A percentile compares a stretch with the other conserved stretches of the same genome.
Conservation (phyloP, 1,140 invertebrate genomes). For the Acromyrmex charruanus region DNA sequence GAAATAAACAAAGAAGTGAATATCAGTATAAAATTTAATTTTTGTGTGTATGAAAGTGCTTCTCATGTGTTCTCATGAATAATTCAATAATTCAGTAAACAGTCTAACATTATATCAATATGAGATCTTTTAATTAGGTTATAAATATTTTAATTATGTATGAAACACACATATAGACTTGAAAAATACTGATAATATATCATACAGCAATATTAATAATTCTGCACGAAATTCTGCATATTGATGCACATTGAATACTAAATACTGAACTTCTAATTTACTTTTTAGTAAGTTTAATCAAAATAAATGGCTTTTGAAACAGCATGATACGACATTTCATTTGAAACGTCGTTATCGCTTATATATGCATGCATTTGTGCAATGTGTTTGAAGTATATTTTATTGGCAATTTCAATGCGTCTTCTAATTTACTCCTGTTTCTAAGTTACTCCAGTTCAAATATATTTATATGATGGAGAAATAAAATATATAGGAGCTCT, state of each 20-base stretch:
- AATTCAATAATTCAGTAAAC: slow-evolving; percentile 61
- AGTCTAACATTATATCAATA: not conserved
- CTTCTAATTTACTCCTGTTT: slow-evolving; percentile 23
- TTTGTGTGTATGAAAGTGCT: slow-evolving; percentile 53
- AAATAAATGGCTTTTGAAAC: not conserved
- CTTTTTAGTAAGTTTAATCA: not conserved
- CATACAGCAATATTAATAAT: not conserved
- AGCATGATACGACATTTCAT: not conserved
- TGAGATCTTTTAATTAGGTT: not conserved
- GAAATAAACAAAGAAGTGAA: slow-evolving; percentile 16
- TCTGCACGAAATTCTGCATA: slow-evolving; percentile 6
- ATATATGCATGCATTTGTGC: slow-evolving; percentile 26
- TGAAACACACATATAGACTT: not conserved
- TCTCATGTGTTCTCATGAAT: slow-evolving; percentile 56
- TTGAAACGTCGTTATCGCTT: not conserved
- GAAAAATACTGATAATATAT: not conserved
- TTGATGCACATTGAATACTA: not conserved
- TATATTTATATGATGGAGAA: not conserved
- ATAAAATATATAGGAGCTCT: not conserved
- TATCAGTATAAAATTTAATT: slow-evolving; percentile 69
- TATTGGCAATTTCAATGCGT: not conserved
- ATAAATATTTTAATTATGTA: not conserved
- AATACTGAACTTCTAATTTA: not conserved
- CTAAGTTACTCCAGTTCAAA: not conserved
- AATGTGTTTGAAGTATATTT: slow-evolving; percentile 16